Base-by-base conservation (phyloP, 2,888 invertebrate genomes). In the Anagyrus pseudococci region DNA sequence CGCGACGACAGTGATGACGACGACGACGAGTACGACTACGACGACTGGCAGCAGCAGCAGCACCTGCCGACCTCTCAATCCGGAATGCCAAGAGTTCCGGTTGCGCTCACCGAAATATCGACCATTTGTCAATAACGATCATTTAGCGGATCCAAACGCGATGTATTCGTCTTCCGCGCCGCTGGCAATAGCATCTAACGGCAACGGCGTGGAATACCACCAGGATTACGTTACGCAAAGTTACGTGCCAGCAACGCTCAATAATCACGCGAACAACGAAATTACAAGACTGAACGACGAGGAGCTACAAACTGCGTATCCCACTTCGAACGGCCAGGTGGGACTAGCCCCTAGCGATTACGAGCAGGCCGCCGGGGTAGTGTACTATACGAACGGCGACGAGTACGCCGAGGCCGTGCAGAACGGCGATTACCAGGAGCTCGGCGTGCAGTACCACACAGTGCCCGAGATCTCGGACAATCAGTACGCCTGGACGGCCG, bases 51-150 rank as follows among this genome's bases (percentile, higher is more conserved):
- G n/a, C 33, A 48, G 19, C n/a, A 19, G 4, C n/a, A 19, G 4
- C n/a, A 19, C 4, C 15, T 55, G 48, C 4, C 58, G 49, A 25
- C 67, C 58, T 1, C 55, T 67, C 2, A 80, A 81, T 66, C 80
- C 80, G 7, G 78, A 81, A 61, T 79, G 79, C 61, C 73, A 79
- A 68, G 80, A 81, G 67, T 81, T 81, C 56, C 75, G 76, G 37
- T 37, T 37, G 33, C 33, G 33, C 8, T 13, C 33, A 10, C 8
- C 8, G 33, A 37, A 4, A 6, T 6, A 17, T 43, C n/a, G 43
- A 43, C 15, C 22, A 46, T 22, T 10, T 4, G 22, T 15, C 23
- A 2, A 23, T 23, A 23, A 47, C 23, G 47, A 25, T 20, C 25
- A n/a, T n/a, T n/a, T n/a, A n/a, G 4, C 22, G 23, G n/a, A 17